Conservation (phyloP, 2,797 vertebrate species). For the Intellagama lesueurii region DNA sequence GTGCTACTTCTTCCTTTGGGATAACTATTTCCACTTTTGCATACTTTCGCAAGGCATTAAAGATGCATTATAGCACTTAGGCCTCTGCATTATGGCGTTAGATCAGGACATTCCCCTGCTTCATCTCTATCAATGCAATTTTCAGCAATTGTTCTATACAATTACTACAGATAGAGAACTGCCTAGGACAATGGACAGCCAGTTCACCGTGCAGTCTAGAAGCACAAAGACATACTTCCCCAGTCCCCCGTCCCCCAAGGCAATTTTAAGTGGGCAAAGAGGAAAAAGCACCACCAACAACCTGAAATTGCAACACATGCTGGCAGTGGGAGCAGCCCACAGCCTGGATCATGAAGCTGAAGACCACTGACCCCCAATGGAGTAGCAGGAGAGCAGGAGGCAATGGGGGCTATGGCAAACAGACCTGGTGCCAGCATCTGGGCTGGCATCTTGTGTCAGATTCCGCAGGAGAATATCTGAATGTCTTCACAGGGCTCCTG, state of each 20-base stretch:
- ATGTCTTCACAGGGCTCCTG: too few species aligned
- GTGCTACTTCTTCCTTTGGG: slow-evolving; percentile 76
- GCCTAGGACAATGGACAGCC: background rate
- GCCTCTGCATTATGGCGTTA: slow-evolving; percentile 68
- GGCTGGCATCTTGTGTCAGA: too few species aligned
- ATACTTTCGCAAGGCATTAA: slow-evolving; percentile 74
- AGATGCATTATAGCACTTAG: slow-evolving; percentile 68
- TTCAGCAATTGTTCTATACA: slow-evolving; percentile 71
- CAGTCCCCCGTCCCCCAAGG: background rate
- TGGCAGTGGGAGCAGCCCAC: too few species aligned
- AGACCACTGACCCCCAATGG: too few species aligned
- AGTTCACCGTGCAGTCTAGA: background rate
- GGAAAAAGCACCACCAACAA: background rate
- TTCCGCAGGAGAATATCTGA: too few species aligned
- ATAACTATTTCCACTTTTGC: slow-evolving; percentile 72
- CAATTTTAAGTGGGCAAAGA: background rate
- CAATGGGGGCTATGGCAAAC: too few species aligned
- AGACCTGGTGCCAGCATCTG: too few species aligned
- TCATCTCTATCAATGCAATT: slow-evolving; percentile 74
- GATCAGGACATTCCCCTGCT: slow-evolving; percentile 69
- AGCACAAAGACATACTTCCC: background rate
- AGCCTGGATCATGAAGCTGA: too few species aligned
- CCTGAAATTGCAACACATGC: background rate
- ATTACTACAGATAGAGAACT: slow-evolving; percentile 65
- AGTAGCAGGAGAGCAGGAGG: too few species aligned